A percentile compares a stretch with the other conserved stretches of the same genome.
These are phyloP conservation scores for Dimorphilus gyrociliatus DNA, from an alignment of 2,888 invertebrate species.

Conservation along the genomic window DNA sequence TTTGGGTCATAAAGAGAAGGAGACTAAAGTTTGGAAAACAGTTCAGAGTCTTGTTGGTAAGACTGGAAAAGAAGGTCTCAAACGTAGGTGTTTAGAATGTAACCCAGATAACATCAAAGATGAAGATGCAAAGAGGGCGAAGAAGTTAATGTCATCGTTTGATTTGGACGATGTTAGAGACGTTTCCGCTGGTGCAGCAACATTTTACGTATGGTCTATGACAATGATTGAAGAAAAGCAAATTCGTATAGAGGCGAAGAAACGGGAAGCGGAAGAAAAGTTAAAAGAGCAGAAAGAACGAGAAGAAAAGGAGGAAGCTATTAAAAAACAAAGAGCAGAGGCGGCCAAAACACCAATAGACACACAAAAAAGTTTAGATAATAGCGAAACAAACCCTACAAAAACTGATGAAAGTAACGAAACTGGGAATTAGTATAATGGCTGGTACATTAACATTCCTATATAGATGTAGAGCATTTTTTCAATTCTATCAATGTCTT, in stretches of 20 bases:
- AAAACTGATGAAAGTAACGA: too few relatives aligned
- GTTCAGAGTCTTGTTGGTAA: constrained; percentile 25
- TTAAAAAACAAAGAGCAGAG: background rate
- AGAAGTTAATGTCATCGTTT: constrained; percentile 15
- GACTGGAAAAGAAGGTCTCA: constrained; percentile 27
- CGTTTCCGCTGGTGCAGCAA: constrained; percentile 28
- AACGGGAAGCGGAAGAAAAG: background rate
- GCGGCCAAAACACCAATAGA: too few relatives aligned
- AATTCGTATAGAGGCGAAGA: background rate
- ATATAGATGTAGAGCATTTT: too few relatives aligned
- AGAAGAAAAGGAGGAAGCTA: background rate
- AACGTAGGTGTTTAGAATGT: constrained; percentile 20
- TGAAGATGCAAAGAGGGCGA: constrained; percentile 18
- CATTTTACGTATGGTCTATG: constrained; percentile 31
- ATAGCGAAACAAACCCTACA: too few relatives aligned
- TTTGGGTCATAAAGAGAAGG: constrained; percentile 27
- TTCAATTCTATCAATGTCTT: too few relatives aligned
- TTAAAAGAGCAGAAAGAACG: constrained; percentile 2
- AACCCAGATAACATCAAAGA: constrained; percentile 18
- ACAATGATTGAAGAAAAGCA: too few relatives aligned
- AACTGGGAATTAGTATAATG: too few relatives aligned
- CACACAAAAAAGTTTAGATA: too few relatives aligned
- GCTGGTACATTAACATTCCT: too few relatives aligned
- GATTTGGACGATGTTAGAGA: constrained; percentile 22
- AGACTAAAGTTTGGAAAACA: constrained; percentile 32